Percentiles rank a stretch among this genome's conserved stretches.
phyloP scores from a whole-genome alignment of 2,797 vertebrate species.

The Sebastolobus altivelis region DNA sequence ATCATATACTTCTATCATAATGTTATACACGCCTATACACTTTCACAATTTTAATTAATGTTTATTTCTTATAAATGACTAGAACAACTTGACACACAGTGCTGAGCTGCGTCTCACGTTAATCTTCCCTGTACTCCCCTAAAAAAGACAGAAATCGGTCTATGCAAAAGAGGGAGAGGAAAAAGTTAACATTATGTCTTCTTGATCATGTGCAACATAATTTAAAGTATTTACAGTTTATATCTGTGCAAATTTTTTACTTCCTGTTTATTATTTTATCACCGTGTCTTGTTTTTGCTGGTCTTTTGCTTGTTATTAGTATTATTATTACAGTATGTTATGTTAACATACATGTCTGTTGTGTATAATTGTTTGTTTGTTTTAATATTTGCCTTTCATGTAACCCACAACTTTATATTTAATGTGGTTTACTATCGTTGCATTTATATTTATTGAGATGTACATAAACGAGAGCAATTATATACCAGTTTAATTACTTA shows the following conservation, averaged over 20 bases:
- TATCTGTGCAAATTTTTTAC: background rate
- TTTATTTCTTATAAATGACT: no score
- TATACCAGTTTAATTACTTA: background rate
- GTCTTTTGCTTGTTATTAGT: no score
- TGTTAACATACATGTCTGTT: background rate
- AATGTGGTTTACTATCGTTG: background rate
- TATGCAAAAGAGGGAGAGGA: no score
- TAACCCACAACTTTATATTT: background rate
- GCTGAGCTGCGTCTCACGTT: no score
- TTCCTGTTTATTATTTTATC: background rate
- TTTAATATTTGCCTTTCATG: background rate
- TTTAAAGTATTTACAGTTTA: background rate
- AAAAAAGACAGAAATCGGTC: no score
- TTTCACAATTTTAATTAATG: no score
- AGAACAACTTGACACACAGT: no score
- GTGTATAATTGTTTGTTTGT: no score
- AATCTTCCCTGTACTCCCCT: no score
- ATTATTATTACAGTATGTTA: background rate
- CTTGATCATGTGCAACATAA: background rate
- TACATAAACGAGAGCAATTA: no score
- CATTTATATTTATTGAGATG: background rate
- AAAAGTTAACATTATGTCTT: background rate
- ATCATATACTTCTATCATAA: no score
- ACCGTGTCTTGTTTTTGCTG: background rate
- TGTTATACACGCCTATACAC: no score